Evolutionary conservation across 2,888 invertebrate species (phyloP).

Genomic region (Choreutis nemorana): DNA sequence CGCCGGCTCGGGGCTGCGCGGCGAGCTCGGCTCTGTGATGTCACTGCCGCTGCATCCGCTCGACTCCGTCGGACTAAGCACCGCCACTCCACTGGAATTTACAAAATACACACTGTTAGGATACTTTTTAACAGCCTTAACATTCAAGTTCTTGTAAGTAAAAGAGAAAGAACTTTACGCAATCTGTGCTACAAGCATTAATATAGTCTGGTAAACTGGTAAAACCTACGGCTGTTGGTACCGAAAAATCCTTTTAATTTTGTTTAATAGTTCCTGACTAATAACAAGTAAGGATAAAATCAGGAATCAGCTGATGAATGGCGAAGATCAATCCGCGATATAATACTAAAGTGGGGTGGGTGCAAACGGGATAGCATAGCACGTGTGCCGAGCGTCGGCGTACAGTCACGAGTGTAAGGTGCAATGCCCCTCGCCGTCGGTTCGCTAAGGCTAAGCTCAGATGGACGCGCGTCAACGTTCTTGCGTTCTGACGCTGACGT

Average conservation of each 20-base stretch:
- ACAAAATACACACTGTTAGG: conserved; percentile 11
- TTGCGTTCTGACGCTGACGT: too few relatives aligned
- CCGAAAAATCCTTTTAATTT: too few relatives aligned
- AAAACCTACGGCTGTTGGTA: too few relatives aligned
- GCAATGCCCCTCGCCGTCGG: conserved; percentile 56
- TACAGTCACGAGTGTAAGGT: conserved; percentile 29
- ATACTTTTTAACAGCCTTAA: too few relatives aligned
- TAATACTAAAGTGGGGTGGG: conserved; percentile 23
- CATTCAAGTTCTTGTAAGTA: too few relatives aligned
- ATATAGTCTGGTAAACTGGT: too few relatives aligned
- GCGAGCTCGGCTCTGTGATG: conserved; percentile 87
- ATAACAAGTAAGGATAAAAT: too few relatives aligned
- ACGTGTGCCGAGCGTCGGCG: conserved; percentile 14
- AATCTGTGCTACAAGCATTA: too few relatives aligned
- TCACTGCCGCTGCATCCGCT: conserved; percentile 77
- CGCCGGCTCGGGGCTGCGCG: conserved; percentile 75
- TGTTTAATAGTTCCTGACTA: too few relatives aligned
- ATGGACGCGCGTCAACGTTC: too few relatives aligned
- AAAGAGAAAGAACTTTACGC: too few relatives aligned
- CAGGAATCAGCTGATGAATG: conserved; percentile 52
- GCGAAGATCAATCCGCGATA: conserved; percentile 38
- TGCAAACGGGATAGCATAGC: conserved; percentile 20
- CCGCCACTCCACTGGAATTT: conserved; percentile 82
- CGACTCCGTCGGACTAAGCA: conserved; percentile 78
- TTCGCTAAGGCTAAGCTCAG: too few relatives aligned